These are phyloP conservation scores for Callipepla squamata DNA, from an alignment of 2,113 vertebrate species.

Conservation along the genomic window DNA sequence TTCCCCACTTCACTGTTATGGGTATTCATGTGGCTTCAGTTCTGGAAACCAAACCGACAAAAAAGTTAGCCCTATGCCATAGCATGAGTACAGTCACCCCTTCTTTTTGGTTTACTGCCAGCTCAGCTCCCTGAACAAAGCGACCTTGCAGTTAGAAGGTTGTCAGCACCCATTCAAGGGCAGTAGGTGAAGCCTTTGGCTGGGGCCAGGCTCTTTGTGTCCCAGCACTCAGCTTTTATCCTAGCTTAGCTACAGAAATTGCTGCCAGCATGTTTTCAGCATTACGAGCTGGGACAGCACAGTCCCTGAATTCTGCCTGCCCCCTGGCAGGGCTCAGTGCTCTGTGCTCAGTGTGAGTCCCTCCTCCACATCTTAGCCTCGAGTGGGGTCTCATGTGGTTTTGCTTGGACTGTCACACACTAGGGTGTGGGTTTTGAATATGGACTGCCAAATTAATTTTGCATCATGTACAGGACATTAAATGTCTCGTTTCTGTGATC, in stretches of 20 bases:
- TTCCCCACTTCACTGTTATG: not conserved
- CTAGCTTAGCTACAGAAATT: not conserved
- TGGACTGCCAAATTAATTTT: not conserved
- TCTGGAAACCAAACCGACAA: not conserved
- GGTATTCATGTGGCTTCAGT: not conserved
- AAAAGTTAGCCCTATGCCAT: not conserved
- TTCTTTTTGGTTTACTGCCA: not conserved
- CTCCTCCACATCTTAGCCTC: not conserved
- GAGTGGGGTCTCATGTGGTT: not conserved
- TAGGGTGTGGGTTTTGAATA: not conserved
- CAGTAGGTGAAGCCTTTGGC: not conserved
- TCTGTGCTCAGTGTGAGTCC: not conserved
- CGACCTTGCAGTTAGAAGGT: not conserved
- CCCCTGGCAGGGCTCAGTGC: not conserved
- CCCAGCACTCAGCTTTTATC: not conserved
- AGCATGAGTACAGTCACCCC: not conserved
- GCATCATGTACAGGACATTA: rapidly evolving
- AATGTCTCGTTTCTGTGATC: not conserved
- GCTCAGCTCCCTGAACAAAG: not conserved
- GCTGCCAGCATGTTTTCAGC: not conserved
- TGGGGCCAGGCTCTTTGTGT: not conserved
- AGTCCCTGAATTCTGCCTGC: not conserved
- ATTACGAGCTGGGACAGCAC: rapidly evolving
- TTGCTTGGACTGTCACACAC: rapidly evolving
- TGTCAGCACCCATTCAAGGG: not conserved